A percentile compares a stretch with the other conserved stretches of the same genome.
Evolutionary conservation across 2,113 vertebrate genomes (phyloP).

Genomic region (Micromys minutus): DNA sequence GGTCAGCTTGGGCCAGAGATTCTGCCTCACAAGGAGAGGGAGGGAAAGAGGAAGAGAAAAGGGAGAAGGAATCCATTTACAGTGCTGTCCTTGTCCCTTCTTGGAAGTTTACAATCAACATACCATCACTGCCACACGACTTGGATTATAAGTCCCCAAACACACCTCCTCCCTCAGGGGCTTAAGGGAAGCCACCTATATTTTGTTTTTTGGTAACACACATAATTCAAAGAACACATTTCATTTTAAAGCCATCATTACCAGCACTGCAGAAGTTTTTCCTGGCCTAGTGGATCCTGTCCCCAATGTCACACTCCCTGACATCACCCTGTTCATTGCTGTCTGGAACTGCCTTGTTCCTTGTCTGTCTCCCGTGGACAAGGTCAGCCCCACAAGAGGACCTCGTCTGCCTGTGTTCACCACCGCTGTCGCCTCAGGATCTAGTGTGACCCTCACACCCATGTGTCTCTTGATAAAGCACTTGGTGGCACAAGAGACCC

Average conservation of each 20-base stretch:
- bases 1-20: not conserved
- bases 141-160: not conserved
- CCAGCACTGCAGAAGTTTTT: not conserved
- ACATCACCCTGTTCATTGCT: not conserved
- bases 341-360: not conserved
- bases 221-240: not conserved
- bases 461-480: not conserved
- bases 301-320: not conserved
- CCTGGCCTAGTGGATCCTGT: not conserved
- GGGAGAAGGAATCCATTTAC: not conserved
- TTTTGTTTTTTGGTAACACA: not conserved
- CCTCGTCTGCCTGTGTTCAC: not conserved
- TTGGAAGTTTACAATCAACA: not conserved
- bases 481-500: not conserved
- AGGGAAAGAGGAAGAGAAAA: not conserved
- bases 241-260: not conserved
- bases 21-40: not conserved
- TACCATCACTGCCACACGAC: not conserved
- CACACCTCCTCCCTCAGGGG: not conserved
- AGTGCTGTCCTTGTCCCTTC: not conserved
- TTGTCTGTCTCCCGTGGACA: not conserved
- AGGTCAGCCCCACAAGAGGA: not conserved
- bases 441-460: not conserved
- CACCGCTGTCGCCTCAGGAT: fast-evolving
- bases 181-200: not conserved